Evolutionary conservation across 2,113 vertebrate genomes (phyloP), one percentile per base, ranked within the genome.

Genomic region (Seriola aureovittata): DNA sequence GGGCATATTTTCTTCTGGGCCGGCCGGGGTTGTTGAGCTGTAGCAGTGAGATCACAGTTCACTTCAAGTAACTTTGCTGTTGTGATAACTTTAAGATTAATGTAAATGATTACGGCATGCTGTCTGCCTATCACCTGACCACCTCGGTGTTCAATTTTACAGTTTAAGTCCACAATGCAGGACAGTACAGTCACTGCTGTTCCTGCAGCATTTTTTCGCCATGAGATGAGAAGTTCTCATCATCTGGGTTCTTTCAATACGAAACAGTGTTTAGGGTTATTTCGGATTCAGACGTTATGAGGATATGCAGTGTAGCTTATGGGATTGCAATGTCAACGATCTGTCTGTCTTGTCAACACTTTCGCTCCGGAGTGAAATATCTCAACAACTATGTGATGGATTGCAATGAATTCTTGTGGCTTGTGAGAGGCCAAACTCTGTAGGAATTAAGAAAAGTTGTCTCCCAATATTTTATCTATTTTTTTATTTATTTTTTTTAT

Each of bases 1-100:
- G 65, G 69, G 54, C 21, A 36, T 25, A 40, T 75, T 65, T 60
- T 76, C 42, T 38, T n/a, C 21, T 23, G 34, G 62, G 52, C 44
- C 5, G 40, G n/a, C 34, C 19, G 38, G 32, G 10, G 55, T 1
- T 50, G 69, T 59, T 29, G 55, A 50, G 74, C 36, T 72, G 55
- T 50, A 16, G 64, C 0, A 23, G 40, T 40, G 64, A 75, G 66
- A 11, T 66, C 66, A 60, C n/a, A 34, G 29, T 21, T 65, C 7
- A 34, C 34, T 60, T 64, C 46, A 66, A 19, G 19, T 69, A 29
- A 29, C 29, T 29, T 29, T 19, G 36, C 50, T 40, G 6, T 34
- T 46, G 16, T 21, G 36, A 57, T 55, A 34, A 38, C 3, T 38
- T 40, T 2, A 58, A 64, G 32, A 54, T n/a, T n/a, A 50, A 50